A percentile compares a stretch with the other conserved stretches of the same genome.
Evolutionary conservation across 2,113 vertebrate genomes (phyloP).

Genomic region (Agapornis roseicollis): DNA sequence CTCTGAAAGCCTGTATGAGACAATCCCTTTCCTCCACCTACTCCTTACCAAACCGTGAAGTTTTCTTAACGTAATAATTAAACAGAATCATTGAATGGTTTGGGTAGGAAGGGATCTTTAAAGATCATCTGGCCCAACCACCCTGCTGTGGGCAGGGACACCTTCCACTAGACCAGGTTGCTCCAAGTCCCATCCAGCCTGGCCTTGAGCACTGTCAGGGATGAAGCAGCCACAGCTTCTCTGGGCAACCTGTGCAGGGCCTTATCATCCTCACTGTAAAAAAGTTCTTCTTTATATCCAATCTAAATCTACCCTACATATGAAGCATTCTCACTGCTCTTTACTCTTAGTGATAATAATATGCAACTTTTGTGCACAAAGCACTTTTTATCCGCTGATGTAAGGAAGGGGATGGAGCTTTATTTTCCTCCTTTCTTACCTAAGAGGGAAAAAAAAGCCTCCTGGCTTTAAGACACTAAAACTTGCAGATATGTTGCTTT

Average conservation of each 20-base stretch:
- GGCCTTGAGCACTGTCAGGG: neutral
- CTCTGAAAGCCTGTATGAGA: neutral
- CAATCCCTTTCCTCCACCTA: neutral
- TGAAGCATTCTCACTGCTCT: neutral
- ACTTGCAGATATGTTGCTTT: neutral
- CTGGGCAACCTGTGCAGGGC: neutral
- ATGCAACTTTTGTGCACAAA: neutral
- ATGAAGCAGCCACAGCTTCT: no score
- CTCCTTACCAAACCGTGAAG: neutral
- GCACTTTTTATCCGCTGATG: neutral
- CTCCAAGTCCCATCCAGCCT: neutral
- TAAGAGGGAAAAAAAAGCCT: neutral
- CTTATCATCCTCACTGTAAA: neutral
- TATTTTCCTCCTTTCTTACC: neutral
- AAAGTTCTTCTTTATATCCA: neutral
- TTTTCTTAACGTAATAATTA: neutral
- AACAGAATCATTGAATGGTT: neutral
- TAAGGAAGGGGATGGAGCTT: neutral
- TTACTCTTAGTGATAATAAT: neutral
- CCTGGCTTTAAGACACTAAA: neutral
- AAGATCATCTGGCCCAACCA: neutral
- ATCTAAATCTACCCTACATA: neutral
- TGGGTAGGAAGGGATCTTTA: neutral
- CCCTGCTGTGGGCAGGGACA: fast-evolving
- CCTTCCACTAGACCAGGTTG: neutral